Evolutionary conservation across 2,888 invertebrate species (phyloP).

Genomic region (Polymixis lichenea): DNA sequence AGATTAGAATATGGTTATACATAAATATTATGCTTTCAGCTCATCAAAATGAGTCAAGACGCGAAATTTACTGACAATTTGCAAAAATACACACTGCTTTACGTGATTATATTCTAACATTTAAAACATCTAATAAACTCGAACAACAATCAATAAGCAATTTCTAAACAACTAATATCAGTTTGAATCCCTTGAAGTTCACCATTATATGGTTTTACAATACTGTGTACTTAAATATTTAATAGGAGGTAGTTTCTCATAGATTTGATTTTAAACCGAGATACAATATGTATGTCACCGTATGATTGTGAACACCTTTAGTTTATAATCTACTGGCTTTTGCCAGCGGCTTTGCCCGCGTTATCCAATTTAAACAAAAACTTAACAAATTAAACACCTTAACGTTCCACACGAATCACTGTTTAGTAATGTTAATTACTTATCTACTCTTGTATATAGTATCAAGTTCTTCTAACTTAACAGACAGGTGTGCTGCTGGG

Average conservation of each 20-base stretch:
- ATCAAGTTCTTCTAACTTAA: too few relatives aligned
- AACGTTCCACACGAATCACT: too few relatives aligned
- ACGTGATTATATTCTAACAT: slow-evolving; percentile 43
- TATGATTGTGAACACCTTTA: too few relatives aligned
- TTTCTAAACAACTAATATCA: slow-evolving; percentile 43
- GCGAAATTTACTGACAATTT: slow-evolving; percentile 17
- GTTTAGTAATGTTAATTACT: too few relatives aligned
- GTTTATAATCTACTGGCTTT: too few relatives aligned
- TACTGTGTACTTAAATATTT: slow-evolving; percentile 68
- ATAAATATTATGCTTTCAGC: slow-evolving; percentile 41
- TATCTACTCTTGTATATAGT: too few relatives aligned
- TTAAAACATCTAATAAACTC: slow-evolving; percentile 37
- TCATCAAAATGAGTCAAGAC: slow-evolving; percentile 13
- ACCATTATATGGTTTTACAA: slow-evolving; percentile 67
- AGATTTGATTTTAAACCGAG: slow-evolving; percentile 52
- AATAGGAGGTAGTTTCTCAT: slow-evolving; percentile 70
- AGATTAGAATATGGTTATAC: slow-evolving; percentile 5
- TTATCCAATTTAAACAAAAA: too few relatives aligned
- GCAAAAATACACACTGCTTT: slow-evolving; percentile 32
- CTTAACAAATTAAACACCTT: too few relatives aligned
- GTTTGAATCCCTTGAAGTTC: slow-evolving; percentile 44
- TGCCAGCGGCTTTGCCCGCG: too few relatives aligned
- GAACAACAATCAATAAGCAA: slow-evolving; percentile 57
- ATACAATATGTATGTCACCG: slow-evolving; percentile 43
- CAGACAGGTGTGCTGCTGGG: too few relatives aligned